Conservation (phyloP, 2,113 vertebrate genomes). For the Upupa epops region DNA sequence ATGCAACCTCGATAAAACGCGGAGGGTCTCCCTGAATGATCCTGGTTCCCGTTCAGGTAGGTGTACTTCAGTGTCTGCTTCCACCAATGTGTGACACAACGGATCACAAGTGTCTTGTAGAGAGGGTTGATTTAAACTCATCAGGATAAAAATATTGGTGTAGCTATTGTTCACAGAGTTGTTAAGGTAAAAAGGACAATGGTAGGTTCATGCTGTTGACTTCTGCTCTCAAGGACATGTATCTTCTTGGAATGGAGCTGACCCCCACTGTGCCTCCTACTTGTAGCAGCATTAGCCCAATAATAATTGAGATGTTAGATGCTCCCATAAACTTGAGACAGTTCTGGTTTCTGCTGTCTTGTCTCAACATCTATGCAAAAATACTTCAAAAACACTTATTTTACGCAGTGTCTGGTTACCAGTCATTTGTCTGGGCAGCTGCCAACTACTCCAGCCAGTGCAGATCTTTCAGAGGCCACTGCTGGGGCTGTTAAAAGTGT, state of each 20-base stretch:
- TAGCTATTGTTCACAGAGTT: neutral
- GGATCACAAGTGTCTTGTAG: neutral
- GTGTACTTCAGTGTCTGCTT: neutral
- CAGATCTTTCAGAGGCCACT: neutral
- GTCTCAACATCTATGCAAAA: neutral
- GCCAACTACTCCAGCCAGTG: neutral
- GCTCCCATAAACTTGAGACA: neutral
- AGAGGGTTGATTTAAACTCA: neutral
- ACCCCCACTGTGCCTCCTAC: neutral
- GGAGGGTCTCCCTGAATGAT: neutral
- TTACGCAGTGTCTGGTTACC: neutral
- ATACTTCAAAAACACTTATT: neutral
- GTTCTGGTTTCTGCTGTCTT: neutral
- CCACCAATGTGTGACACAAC: neutral
- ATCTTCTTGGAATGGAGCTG: neutral
- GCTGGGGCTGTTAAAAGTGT: neutral
- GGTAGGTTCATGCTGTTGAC: neutral
- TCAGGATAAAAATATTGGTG: neutral
- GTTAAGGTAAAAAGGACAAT: neutral
- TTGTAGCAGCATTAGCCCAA: neutral
- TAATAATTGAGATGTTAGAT: neutral
- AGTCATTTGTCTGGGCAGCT: neutral
- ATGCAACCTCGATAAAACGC: neutral
- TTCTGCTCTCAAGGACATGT: neutral
- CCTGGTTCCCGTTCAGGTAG: neutral